Base-by-base conservation (phyloP, 1,140 invertebrate species). In the Aplysia californica region DNA sequence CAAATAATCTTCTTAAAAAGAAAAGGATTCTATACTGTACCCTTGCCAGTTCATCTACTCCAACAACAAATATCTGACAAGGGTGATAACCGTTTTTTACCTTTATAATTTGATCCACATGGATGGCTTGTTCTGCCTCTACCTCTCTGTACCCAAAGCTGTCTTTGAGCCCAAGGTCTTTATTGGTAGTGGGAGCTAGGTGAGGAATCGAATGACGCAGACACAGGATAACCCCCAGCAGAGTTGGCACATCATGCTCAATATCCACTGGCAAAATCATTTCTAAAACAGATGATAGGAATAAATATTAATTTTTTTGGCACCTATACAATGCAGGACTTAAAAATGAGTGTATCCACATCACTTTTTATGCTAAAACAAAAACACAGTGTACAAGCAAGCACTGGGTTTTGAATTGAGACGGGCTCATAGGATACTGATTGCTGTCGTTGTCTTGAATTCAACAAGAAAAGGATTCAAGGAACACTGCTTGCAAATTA, bases 211-310 rank as follows among this genome's bases (percentile, higher is more conserved):
- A 87, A 55, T 92, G 87, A 76, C 93, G 91, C 55, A 95, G 80
- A 81, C 93, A 93, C 50, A 93, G 91, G 55, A 95, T 90, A 56
- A 92, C 91, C 64, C 94, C 94, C 35, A 94, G 90, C 44, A 94
- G 86, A n/a, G 77, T 74, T 72, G 83, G 79, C n/a, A 90, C 89
- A 78, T 91, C 89, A 79, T 89, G 87, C 64, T 90, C 91, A 56
- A 89, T 90, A 82, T 90, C 91, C 74, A 92, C 86, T 59, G 91
- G 92, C 67, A 91, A 87, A 69, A 92, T 89, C 82, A 87, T 89
- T 87, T 93, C 92, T 92, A 77, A 74, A 84, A 89, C 5, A 65
- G 38, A n/a, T n/a, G n/a, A n/a, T n/a, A n/a, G n/a, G n/a, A n/a
- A n/a, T n/a, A n/a, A n/a, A n/a, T n/a, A n/a, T n/a, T n/a, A n/a